phyloP scores from a whole-genome alignment of 1,140 invertebrate species.

The Chelonus insularis region DNA sequence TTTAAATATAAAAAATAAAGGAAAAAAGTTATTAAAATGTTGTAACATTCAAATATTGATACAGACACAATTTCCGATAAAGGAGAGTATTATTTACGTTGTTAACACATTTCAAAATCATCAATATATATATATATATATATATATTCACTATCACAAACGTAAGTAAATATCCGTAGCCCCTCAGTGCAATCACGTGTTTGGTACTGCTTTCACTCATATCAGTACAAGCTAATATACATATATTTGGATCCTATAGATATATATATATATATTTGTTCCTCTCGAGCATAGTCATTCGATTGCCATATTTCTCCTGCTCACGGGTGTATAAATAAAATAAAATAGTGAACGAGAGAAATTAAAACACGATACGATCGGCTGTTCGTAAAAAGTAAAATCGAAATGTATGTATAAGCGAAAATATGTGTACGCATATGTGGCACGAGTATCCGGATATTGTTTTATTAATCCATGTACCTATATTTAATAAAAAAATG shows the following conservation, averaged over 20 bases:
- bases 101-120: constrained; percentile 8
- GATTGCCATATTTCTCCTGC: constrained; percentile 11
- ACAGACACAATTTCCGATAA: constrained; percentile 1
- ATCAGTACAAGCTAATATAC: not conserved
- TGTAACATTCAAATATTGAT: not conserved
- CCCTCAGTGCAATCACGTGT: constrained; percentile 10
- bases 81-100: constrained; percentile 15
- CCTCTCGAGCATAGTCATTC: constrained; percentile 11
- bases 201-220: constrained; percentile 16
- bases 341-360: constrained; percentile 4
- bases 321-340: constrained; percentile 13
- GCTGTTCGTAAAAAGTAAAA: not conserved
- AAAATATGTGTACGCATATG: not conserved
- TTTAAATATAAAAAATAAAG: too few relatives aligned
- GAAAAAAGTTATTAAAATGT: constrained; percentile 4
- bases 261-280: constrained; percentile 9
- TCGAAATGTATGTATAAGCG: too few relatives aligned
- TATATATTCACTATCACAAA: constrained; percentile 18
- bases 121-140: constrained; percentile 14
- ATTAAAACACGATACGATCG: constrained; percentile 19
- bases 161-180: not conserved
- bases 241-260: not conserved
- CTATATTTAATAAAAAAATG: too few relatives aligned
- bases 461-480: too few relatives aligned
- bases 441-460: not conserved